Evolutionary conservation across 2,113 vertebrate species (phyloP), one percentile per base, ranked within the genome.

Genomic region (Tetrax tetrax): DNA sequence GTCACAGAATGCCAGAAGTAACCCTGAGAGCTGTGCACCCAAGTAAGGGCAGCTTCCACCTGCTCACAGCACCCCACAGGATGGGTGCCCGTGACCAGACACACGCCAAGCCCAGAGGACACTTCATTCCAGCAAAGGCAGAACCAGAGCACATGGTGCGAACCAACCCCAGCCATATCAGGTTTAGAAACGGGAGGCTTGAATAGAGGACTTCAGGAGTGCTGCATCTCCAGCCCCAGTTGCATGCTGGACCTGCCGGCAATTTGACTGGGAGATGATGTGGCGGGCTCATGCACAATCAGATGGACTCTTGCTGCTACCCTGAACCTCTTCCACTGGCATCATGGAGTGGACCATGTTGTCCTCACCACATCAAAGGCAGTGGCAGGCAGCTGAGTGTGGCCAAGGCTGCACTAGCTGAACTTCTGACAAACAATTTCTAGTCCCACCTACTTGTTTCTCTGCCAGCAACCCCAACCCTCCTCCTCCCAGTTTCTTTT

Each of bases 351-450:
- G 14, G 47, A 11, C 22, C 0, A 0, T 16, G 16, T 25, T 35
- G 27, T 31, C 45, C 31, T 28, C 8, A 6, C 12, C 66, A 5
- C 10, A 8, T 29, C 33, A 45, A 63, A 51, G 50, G 27, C 59
- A 54, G 12, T 27, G 57, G 37, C 6, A 1, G 4, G 59, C 68
- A 90, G 48, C 47, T 45, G 21, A 27, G 28, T 2, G 19, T 0
- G 2, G 28, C 28, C 0, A 0, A 33, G 28, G 20, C 24, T 75
- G 38, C 28, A 24, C 35, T 13, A 54, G 35, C 6, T 2, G 0
- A 87, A 25, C 35, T 79, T 45, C 69, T 54, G 38, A 35, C 25
- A 43, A 35, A 16, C 10, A 0, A 41, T 60, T 86, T 45, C 43
- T 78, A 38, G 16, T 51, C 12, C n/a, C 43, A 45, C 38, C 53